These are phyloP conservation scores for Ammodytes dubius DNA, from an alignment of 2,113 vertebrate species.

Conservation along the genomic window DNA sequence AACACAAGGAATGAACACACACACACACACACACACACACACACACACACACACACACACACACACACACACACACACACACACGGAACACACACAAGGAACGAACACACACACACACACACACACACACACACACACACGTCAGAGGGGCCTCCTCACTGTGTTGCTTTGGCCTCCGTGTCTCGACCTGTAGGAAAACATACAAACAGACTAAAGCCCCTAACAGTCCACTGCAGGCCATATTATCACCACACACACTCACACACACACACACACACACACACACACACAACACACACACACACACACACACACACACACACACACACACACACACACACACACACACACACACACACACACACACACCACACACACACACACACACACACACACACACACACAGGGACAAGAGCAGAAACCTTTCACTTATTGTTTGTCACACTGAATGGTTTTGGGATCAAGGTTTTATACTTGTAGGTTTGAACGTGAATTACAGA, in stretches of 20 bases:
- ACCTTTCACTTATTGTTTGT: neutral
- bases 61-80: too few species aligned
- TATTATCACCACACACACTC: neutral
- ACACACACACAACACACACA: neutral
- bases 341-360: neutral
- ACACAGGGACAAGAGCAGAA: neutral
- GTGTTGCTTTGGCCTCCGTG: conserved; percentile 62
- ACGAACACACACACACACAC: too few species aligned
- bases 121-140: neutral
- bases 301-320: neutral
- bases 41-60: too few species aligned
- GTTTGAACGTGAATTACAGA: neutral
- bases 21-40: too few species aligned
- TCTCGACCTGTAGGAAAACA: conserved; percentile 66
- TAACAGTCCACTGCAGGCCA: conserved; percentile 3
- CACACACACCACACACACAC: neutral
- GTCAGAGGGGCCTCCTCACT: conserved; percentile 58
- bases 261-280: neutral
- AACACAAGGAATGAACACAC: too few species aligned
- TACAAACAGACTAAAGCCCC: neutral
- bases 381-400: neutral
- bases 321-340: neutral
- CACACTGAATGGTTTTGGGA: neutral
- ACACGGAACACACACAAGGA: too few species aligned
- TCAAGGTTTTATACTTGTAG: neutral